Conservation (phyloP, 2,797 vertebrate genomes). For the Tangara arthus region DNA sequence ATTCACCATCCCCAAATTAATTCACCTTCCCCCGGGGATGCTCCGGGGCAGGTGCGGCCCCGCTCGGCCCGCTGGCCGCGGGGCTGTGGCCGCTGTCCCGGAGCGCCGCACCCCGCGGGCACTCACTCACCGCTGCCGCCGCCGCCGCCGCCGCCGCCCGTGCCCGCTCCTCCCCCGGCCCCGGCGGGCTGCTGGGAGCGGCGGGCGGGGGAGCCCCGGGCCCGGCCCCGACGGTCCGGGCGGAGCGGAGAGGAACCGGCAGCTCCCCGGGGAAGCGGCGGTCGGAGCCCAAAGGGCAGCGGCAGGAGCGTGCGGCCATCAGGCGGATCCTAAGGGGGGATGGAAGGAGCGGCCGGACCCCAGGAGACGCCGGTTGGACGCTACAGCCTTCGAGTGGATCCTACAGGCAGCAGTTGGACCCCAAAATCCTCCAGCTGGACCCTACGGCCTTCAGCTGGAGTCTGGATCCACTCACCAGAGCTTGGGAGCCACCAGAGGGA, state of each 20-base stretch:
- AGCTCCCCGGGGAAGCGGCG: not conserved
- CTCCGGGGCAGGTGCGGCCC: not conserved
- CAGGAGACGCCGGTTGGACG: rapidly evolving
- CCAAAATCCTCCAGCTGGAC: not conserved
- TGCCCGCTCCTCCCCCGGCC: conserved; percentile 37
- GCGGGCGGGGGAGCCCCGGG: conserved; percentile 20
- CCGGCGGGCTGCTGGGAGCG: conserved; percentile 42
- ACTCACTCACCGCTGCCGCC: not conserved
- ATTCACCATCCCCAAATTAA: not conserved
- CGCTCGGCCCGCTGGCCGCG: not conserved
- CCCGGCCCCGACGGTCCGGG: not conserved
- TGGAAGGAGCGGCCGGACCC: not conserved
- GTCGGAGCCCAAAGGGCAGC: not conserved
- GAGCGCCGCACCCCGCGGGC: not conserved
- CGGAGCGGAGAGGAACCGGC: not conserved
- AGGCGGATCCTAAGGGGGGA: not conserved
- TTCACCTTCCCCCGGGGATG: not conserved
- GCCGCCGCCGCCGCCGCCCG: not conserved
- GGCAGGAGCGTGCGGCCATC: not conserved
- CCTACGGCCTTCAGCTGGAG: not conserved
- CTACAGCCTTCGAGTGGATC: no score
- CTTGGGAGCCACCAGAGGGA: no score
- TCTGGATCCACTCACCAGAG: not conserved
- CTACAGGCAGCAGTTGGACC: not conserved
- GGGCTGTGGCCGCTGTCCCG: not conserved